Conservation (phyloP, 2,888 invertebrate genomes). For the Acanthosepion lycidas region DNA sequence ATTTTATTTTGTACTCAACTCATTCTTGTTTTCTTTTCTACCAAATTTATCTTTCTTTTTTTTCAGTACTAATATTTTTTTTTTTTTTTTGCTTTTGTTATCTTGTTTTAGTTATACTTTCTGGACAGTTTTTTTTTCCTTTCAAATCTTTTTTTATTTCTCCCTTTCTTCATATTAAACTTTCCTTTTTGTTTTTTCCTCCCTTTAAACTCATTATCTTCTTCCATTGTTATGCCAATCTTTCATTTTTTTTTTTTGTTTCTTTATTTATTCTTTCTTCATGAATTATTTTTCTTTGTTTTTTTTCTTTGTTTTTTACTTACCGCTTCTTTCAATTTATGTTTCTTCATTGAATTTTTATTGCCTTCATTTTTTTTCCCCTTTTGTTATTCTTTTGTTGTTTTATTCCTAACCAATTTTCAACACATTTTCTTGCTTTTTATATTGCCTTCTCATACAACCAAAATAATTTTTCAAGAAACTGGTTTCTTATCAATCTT, state of each 20-base stretch:
- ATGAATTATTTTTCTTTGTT: no score
- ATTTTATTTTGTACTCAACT: neutral
- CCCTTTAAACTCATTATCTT: no score
- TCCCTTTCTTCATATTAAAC: no score
- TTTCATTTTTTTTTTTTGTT: no score
- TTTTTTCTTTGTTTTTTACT: no score
- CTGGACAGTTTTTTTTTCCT: neutral
- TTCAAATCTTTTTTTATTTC: no score
- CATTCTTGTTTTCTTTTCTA: neutral
- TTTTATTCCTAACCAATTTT: neutral
- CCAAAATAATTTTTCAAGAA: no score
- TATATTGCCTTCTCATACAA: no score
- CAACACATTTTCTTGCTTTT: neutral
- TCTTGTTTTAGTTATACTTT: neutral
- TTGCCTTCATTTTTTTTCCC: neutral
- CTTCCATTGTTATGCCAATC: no score
- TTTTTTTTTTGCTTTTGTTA: neutral
- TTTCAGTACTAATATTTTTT: neutral
- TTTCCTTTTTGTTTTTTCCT: no score
- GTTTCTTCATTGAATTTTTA: neutral
- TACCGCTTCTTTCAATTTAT: neutral
- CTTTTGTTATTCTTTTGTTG: neutral
- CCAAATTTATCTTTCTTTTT: neutral
- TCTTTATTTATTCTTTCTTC: no score
- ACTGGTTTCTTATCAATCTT: no score